Conservation (phyloP, 2,797 vertebrate genomes). For the Pelochelys cantorii region DNA sequence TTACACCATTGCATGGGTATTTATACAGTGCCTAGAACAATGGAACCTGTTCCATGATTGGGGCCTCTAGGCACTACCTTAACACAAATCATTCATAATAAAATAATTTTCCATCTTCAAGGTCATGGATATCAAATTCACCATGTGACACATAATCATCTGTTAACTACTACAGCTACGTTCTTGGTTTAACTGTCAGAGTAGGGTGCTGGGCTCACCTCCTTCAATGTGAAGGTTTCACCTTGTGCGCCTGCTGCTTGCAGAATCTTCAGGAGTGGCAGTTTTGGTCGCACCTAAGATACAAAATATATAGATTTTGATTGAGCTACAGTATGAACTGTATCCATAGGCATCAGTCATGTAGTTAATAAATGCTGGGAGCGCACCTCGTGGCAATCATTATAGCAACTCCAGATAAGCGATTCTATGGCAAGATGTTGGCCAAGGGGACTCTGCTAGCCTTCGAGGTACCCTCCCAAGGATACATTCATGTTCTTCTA, state of each 20-base stretch:
- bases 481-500: background rate
- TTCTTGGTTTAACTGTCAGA: background rate
- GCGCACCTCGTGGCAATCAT: background rate
- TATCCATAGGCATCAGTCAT: background rate
- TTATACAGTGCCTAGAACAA: background rate
- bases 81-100: background rate
- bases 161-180: background rate
- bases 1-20: background rate
- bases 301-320: slow-evolving; percentile 24
- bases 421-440: fast-evolving
- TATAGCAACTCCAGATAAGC: background rate
- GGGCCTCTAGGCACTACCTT: background rate
- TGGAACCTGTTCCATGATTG: background rate
- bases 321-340: background rate
- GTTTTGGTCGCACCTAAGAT: slow-evolving; percentile 89
- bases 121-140: background rate
- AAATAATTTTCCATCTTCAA: background rate
- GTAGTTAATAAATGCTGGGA: background rate
- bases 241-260: slow-evolving; percentile 93
- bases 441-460: fast-evolving
- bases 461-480: background rate
- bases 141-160: background rate
- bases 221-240: slow-evolving; percentile 93
- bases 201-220: slow-evolving; percentile 81
- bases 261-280: slow-evolving; percentile 91